These are phyloP conservation scores for Selenia dentaria DNA, from an alignment of 2,888 invertebrate species.

Conservation along the genomic window DNA sequence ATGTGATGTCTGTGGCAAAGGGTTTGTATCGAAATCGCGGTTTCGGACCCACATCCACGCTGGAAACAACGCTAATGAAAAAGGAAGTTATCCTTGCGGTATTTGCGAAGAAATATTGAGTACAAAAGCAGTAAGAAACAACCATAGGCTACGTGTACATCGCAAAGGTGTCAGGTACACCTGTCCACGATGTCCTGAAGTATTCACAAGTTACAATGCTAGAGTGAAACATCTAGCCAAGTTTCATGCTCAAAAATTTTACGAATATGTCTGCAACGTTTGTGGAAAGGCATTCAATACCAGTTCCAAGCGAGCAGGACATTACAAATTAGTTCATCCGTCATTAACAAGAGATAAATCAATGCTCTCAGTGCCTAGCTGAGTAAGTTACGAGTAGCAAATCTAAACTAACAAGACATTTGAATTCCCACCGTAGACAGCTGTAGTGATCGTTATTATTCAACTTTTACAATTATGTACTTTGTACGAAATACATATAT, in stretches of 20 bases:
- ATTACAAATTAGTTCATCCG: conserved; percentile 54
- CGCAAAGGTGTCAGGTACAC: conserved; percentile 64
- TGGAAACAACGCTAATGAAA: conserved; percentile 45
- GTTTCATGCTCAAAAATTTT: conserved; percentile 55
- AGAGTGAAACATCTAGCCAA: conserved; percentile 68
- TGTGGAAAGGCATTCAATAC: conserved; percentile 63
- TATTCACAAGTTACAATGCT: conserved; percentile 64
- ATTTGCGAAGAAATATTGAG: conserved; percentile 60
- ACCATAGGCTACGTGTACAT: conserved; percentile 62
- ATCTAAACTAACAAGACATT: conserved; percentile 56
- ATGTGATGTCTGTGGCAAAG: conserved; percentile 73
- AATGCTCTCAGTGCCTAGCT: conserved; percentile 55
- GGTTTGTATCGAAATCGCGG: conserved; percentile 67
- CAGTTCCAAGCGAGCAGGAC: conserved; percentile 62
- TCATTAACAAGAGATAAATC: conserved; percentile 39
- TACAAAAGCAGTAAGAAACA: conserved; percentile 61
- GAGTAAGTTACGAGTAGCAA: conserved; percentile 54
- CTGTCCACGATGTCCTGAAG: conserved; percentile 68
- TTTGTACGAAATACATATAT: too few species aligned
- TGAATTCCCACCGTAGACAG: conserved; percentile 49
- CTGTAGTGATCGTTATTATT: conserved; percentile 8
- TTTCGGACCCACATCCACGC: conserved; percentile 70
- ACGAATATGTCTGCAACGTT: conserved; percentile 53
- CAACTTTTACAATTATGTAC: background rate
- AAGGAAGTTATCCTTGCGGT: conserved; percentile 66